phyloP scores from a whole-genome alignment of 2,888 invertebrate genomes.

The Megamerina dolium region DNA sequence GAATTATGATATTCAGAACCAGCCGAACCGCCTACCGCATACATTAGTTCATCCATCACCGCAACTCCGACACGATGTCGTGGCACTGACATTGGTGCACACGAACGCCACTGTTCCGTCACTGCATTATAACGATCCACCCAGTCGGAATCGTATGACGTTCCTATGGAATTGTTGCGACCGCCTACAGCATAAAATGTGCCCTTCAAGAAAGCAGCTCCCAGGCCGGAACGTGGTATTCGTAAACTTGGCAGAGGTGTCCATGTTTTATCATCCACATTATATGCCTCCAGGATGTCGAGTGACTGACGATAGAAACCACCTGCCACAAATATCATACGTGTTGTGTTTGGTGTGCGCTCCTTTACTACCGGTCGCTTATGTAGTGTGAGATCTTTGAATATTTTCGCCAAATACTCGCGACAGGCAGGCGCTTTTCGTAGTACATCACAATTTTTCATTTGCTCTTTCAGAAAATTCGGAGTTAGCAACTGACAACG shows the following conservation, averaged over 20 bases:
- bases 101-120: constrained; percentile 79
- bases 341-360: constrained; percentile 78
- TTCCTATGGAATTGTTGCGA: constrained; percentile 82
- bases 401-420: constrained; percentile 84
- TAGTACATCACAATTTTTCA: constrained; percentile 82
- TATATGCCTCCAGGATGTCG: constrained; percentile 82
- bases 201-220: constrained; percentile 80
- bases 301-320: constrained; percentile 83
- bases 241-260: constrained; percentile 73
- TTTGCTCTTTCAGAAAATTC: constrained; percentile 82
- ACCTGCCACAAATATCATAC: constrained; percentile 86
- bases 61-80: constrained; percentile 86
- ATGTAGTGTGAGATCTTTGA: constrained; percentile 84
- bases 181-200: constrained; percentile 90
- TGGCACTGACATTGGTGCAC: constrained; percentile 81
- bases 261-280: constrained; percentile 82
- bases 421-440: constrained; percentile 83
- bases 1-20: constrained; percentile 79
- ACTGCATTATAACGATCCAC: constrained; percentile 75
- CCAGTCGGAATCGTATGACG: constrained; percentile 82
- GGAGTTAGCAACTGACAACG: constrained; percentile 89
- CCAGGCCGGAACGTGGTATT: constrained; percentile 80
- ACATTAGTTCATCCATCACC: constrained; percentile 86
- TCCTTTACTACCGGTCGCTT: constrained; percentile 80
- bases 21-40: constrained; percentile 88